These are phyloP conservation scores for Pampusana beccarii DNA, from an alignment of 2,113 vertebrate species.

Conservation along the genomic window DNA sequence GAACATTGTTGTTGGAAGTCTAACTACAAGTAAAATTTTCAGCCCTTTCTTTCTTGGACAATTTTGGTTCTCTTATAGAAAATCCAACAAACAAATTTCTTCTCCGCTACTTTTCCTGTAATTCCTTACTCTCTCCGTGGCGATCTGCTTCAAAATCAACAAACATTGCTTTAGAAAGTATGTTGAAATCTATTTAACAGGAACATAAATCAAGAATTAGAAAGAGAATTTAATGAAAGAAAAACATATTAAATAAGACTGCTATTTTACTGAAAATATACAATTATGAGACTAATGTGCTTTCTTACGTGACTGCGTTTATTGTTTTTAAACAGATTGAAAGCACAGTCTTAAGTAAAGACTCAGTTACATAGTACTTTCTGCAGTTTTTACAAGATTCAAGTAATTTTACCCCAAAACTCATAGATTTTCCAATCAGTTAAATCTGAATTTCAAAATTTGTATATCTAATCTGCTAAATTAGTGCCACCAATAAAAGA, in stretches of 20 bases:
- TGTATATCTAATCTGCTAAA: neutral
- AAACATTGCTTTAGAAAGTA: neutral
- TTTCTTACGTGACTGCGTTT: neutral
- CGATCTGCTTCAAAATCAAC: neutral
- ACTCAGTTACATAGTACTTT: neutral
- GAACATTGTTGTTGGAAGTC: neutral
- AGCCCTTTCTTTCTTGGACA: neutral
- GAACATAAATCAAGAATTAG: neutral
- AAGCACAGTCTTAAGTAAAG: neutral
- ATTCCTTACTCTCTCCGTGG: neutral
- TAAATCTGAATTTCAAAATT: neutral
- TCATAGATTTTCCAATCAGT: neutral
- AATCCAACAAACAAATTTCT: neutral
- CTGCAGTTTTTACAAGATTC: neutral
- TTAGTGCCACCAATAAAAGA: neutral
- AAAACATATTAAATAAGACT: neutral
- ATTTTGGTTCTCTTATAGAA: neutral
- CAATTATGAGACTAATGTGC: neutral
- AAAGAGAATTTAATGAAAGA: neutral
- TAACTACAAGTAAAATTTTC: neutral
- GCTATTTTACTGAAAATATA: neutral
- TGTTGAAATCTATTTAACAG: neutral
- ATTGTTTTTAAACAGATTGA: neutral
- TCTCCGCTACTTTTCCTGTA: neutral
- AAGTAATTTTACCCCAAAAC: neutral